Conservation (phyloP, 2,797 vertebrate genomes). For the Gallinago solitaria region DNA sequence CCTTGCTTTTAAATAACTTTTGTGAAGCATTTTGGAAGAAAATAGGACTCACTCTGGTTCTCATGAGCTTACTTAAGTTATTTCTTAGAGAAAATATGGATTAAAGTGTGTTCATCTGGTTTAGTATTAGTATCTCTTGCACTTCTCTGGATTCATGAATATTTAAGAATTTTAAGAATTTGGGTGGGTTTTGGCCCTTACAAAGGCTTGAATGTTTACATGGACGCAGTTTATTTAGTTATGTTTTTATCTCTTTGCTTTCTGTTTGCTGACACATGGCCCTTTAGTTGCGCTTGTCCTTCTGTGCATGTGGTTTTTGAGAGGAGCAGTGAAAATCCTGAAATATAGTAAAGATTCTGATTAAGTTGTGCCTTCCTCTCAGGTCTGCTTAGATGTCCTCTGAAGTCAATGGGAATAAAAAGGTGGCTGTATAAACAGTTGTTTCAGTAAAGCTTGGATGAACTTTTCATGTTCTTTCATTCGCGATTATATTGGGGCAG, state of each 20-base stretch:
- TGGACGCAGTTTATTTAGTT: neutral
- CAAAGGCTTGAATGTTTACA: neutral
- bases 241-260: neutral
- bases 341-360: neutral
- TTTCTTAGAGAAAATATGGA: neutral
- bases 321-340: neutral
- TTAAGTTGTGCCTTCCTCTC: neutral
- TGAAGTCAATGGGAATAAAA: neutral
- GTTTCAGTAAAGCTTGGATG: neutral
- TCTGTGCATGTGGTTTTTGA: neutral
- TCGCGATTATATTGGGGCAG: neutral
- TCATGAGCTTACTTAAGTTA: neutral
- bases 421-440: neutral
- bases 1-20: neutral
- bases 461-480: neutral
- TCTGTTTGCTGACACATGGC: neutral
- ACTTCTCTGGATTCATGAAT: neutral
- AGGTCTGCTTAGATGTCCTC: neutral
- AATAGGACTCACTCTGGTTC: neutral
- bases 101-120: neutral
- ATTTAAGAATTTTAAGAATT: neutral
- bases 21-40: neutral
- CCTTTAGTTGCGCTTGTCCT: neutral
- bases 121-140: neutral
- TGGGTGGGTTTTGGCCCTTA: neutral